A percentile compares a stretch with the other conserved stretches of the same genome.
These are phyloP conservation scores for Saxidomus purpurata DNA, from an alignment of 1,140 invertebrate genomes.

Conservation along the genomic window DNA sequence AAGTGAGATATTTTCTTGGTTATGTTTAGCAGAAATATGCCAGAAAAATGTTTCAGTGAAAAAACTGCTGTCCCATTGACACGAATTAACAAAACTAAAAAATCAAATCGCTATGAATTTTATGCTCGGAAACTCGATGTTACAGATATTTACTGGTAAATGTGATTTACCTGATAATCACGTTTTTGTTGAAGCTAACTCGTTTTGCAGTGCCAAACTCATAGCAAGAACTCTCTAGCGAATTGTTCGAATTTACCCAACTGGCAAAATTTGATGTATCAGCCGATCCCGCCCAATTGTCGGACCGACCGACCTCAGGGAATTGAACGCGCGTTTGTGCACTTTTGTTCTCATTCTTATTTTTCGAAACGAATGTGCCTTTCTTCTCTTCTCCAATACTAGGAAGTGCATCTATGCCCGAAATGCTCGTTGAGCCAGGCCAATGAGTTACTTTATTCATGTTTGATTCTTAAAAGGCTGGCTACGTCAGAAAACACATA, in stretches of 20 bases:
- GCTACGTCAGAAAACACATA: no score
- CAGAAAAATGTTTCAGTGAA: no score
- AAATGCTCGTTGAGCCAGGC: not conserved
- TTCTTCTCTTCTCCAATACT: not conserved
- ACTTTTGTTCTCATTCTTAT: not conserved
- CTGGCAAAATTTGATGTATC: no score
- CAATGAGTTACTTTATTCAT: not conserved
- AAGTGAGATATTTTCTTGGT: no score
- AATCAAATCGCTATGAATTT: no score
- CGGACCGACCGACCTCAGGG: not conserved
- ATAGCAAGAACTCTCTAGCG: no score
- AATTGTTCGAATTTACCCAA: no score
- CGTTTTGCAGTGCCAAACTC: not conserved
- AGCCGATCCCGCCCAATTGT: not conserved
- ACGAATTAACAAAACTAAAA: no score
- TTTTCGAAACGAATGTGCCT: not conserved
- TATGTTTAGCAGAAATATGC: no score
- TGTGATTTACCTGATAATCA: constrained; percentile 11
- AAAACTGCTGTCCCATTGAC: no score
- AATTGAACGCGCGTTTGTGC: not conserved
- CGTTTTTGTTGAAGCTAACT: not conserved
- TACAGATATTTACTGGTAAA: no score
- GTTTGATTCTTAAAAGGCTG: not conserved
- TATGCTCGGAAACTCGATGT: no score
- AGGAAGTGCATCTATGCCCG: not conserved